These are phyloP conservation scores for Bufo gargarizans DNA, from an alignment of 2,113 vertebrate species.

Conservation along the genomic window DNA sequence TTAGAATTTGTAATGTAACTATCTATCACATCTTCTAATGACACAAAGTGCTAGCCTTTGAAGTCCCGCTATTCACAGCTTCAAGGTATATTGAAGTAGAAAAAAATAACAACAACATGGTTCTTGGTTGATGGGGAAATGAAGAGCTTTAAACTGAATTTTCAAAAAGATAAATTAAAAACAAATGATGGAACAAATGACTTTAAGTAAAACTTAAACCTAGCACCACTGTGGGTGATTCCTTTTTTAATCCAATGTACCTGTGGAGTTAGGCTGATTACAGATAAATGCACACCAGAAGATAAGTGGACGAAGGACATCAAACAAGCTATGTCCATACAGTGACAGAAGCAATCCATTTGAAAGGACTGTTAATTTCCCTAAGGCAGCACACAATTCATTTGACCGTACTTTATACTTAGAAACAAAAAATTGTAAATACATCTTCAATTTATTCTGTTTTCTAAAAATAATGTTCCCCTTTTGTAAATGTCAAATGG, in stretches of 20 bases:
- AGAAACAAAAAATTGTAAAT: constrained; percentile 78
- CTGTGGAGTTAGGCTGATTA: constrained; percentile 46
- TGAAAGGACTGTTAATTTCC: constrained; percentile 92
- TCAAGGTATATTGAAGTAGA: constrained; percentile 27
- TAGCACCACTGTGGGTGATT: not conserved
- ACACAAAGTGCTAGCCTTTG: constrained; percentile 28
- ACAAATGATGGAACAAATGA: not conserved
- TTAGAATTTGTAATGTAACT: not conserved
- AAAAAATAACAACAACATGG: not conserved
- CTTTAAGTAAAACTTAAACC: constrained; percentile 30
- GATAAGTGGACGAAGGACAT: constrained; percentile 96
- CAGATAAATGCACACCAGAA: constrained; percentile 80
- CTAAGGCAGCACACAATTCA: constrained; percentile 86
- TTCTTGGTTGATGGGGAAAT: constrained; percentile 8
- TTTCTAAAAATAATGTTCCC: constrained; percentile 68
- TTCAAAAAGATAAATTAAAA: not conserved
- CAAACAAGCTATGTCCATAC: constrained; percentile 94
- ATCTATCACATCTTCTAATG: not conserved
- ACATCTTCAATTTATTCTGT: constrained; percentile 78
- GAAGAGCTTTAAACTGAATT: not conserved
- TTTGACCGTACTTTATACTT: constrained; percentile 88
- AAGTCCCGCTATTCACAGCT: constrained; percentile 7
- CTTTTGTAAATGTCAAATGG: constrained; percentile 63
- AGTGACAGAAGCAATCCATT: constrained; percentile 94
- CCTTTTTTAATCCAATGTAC: constrained; percentile 44